Base-by-base conservation (phyloP, 1,140 invertebrate genomes). In the Brachionus rubens region DNA sequence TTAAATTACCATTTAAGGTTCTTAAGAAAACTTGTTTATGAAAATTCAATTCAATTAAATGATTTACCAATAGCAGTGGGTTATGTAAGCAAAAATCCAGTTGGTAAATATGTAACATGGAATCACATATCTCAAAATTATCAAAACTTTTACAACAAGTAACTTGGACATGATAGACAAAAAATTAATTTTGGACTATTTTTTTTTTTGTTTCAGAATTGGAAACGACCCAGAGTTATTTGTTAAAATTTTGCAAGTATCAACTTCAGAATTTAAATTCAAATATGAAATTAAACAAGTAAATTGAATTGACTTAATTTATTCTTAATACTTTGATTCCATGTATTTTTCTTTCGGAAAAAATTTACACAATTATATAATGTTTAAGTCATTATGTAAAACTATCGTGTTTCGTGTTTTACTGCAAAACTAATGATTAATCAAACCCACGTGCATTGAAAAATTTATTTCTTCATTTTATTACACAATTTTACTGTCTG, bases 261-360 rank as follows among this genome's bases (percentile, higher is more conserved):
- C 50, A 19, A 72, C 46, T 7, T 50, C 46, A 7, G 46, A 72
- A 21, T 72, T 72, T 16, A 48, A 72, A 21, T 72, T 72, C 21
- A 72, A 72, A 50, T 72, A 50, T 48, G 68, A 72, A 72, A 72
- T 72, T n/a, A 54, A 54, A 72, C 68, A 72, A 50, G 68, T 72
- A 65, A 43, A 21, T 43, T 36, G 9, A 36, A 36, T n/a, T n/a
- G n/a, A n/a, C n/a, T n/a, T n/a, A n/a, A n/a, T n/a, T n/a, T n/a
- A n/a, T n/a, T n/a, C n/a, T n/a, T n/a, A n/a, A n/a, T n/a, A n/a
- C n/a, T n/a, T n/a, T n/a, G n/a, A n/a, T n/a, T n/a, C n/a, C n/a
- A n/a, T n/a, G n/a, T n/a, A n/a, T n/a, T n/a, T n/a, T n/a, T n/a
- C n/a, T n/a, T n/a, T n/a, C n/a, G n/a, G n/a, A n/a, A n/a, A n/a